Base-by-base conservation (phyloP, 2,113 vertebrate species). In the Phylloscopus whistleri region DNA sequence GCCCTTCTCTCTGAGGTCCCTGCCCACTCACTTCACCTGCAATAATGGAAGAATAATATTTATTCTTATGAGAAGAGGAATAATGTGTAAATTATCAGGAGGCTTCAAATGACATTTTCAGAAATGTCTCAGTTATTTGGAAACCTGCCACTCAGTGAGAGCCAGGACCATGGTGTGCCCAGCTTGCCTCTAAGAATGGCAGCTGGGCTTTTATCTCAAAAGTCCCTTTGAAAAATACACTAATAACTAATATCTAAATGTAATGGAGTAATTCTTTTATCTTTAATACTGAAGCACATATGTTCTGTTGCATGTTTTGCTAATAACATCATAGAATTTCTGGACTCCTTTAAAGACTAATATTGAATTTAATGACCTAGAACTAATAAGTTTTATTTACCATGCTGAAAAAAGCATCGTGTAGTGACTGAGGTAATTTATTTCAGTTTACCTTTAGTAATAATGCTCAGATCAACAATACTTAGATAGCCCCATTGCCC, bases 381-480 rank as follows among this genome's bases (percentile, higher is more conserved):
- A 97, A 95, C 92, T 94, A 93, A 97, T 86, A 74, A 55, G 73
- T 89, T 96, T 94, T 95, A 97, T 97, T 96, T 95, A 89, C 93
- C 67, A 63, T 60, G 39, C 48, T 82, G 69, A 70, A 96, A 87
- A 85, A 72, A 43, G 39, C 56, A 14, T 55, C 10, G 0, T 84
- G 30, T 52, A 79, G 64, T 93, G 83, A 81, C 58, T 64, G 58
- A 87, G 52, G 73, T 90, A 89, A 88, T 87, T 92, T 94, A 85
- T 95, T 96, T 87, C 73, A 48, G 58, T 94, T 96, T 95, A 51
- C 87, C 69, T 97, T 84, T 90, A 63, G 85, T 88, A 94, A 91
- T 87, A 94, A 62, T 74, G 78, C 58, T 83, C 67, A 79, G 60
- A 77, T 62, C 46, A 79, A 81, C 85, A 87, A 43, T 77, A 77